Base-by-base conservation (phyloP, 2,113 vertebrate genomes). In the Platichthys flesus region DNA sequence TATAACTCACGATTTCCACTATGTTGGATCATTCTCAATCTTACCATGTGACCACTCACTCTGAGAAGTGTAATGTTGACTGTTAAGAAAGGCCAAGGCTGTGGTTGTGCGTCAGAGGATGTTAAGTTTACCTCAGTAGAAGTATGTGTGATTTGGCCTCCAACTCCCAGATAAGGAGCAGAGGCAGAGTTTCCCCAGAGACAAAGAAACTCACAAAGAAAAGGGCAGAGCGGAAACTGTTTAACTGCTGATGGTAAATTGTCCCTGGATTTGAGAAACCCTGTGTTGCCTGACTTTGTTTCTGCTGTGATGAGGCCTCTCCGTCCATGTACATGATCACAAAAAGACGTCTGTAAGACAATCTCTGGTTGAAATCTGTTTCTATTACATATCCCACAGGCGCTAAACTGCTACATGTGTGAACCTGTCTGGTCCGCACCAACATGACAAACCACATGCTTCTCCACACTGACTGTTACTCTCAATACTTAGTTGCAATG, bases 361-460 rank as follows among this genome's bases (percentile, higher is more conserved):
- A 28, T 28, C 51, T 37, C 14, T n/a, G 9, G 20, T 4, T 57
- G 3, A 60, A 31, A 58, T 15, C 28, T 1, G 31, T 18, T 62
- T 62, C 40, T 40, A 12, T 9, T 3, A 20, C 28, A 62, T 18
- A 49, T 28, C 63, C 40, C 42, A 10, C 15, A 20, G 63, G 42
- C 21, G 4, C 7, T 15, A 24, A 58, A n/a, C 31, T 61, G 45
- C 6, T 26, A 71, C 83, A 47, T 60, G 68, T 67, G 52, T 15
- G 6, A 52, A 82, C 81, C 7, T 71, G 62, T 65, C 71, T 70
- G 42, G 10, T 26, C 74, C 6, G 49, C 23, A 42, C 61, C n/a
- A 61, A 18, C 26, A 20, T 26, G 6, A 42, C 28, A 45, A 59
- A 31, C 16, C 60, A 54, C 71, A 63, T 2, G 2, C 35, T 55